Evolutionary conservation across 1,140 invertebrate species (phyloP).

Genomic region (Leptoteleia sp.): DNA sequence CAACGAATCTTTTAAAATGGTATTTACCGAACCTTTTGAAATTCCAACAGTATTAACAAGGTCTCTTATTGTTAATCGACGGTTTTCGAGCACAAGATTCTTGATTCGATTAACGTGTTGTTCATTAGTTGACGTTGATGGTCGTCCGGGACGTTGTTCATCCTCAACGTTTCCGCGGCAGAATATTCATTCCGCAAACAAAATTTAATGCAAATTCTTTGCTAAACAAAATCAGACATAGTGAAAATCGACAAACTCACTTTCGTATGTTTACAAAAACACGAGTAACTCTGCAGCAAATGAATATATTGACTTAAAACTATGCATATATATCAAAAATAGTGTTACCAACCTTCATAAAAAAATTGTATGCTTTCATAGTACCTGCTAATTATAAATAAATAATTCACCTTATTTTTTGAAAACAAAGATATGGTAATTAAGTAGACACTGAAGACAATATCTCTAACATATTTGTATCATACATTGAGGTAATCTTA

Average conservation of each 20-base stretch:
- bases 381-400: not conserved
- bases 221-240: not conserved
- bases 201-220: not conserved
- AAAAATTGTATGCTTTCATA: not conserved
- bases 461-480: too few species aligned
- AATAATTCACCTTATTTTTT: not conserved
- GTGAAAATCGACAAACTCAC: not conserved
- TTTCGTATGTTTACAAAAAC: slow-evolving; percentile 1
- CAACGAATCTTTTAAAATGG: too few species aligned
- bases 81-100: too few species aligned
- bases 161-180: not conserved
- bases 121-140: too few species aligned
- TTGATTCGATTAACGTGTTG: too few species aligned
- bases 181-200: not conserved
- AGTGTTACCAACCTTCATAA: not conserved
- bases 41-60: too few species aligned
- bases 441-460: too few species aligned
- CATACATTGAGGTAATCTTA: too few species aligned
- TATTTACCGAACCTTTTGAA: too few species aligned
- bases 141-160: too few species aligned
- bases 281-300: not conserved
- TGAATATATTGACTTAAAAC: not conserved
- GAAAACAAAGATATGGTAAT: too few species aligned
- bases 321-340: not conserved
- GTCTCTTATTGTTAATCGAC: too few species aligned